Percentiles rank a stretch among this genome's conserved stretches.
phyloP scores from a whole-genome alignment of 2,113 vertebrate species.

The Silurus asotus region DNA sequence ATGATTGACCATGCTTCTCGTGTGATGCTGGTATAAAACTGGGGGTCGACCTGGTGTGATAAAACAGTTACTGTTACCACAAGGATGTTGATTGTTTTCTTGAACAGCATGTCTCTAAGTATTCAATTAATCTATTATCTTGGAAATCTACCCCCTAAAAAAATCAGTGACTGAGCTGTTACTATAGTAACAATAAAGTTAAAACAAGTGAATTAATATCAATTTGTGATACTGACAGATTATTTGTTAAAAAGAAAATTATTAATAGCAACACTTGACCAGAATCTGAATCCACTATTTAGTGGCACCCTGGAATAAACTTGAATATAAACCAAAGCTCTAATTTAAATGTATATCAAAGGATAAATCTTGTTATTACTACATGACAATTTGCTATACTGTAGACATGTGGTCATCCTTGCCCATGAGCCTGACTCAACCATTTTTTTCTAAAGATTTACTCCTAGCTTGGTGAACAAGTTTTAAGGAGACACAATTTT shows the following conservation, averaged over 20 bases:
- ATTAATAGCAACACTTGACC: background rate
- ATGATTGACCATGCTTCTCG: too few relatives aligned
- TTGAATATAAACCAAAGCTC: background rate
- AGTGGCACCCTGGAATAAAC: background rate
- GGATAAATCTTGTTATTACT: background rate
- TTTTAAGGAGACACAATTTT: background rate
- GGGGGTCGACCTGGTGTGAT: background rate
- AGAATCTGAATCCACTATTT: background rate
- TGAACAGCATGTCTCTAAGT: background rate
- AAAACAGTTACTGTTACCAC: background rate
- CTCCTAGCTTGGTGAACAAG: background rate
- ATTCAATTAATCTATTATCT: background rate
- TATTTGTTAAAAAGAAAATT: background rate
- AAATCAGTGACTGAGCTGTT: background rate
- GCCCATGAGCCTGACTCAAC: background rate
- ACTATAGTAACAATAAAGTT: background rate
- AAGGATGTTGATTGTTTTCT: background rate
- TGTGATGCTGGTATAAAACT: background rate
- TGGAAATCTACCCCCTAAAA: too few relatives aligned
- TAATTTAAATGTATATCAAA: background rate
- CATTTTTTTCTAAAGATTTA: background rate
- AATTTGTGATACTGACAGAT: background rate
- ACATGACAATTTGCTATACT: background rate
- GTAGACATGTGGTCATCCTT: background rate
- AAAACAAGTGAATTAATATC: background rate